phyloP scores from a whole-genome alignment of 2,113 vertebrate species.

The Leptosomus discolor region DNA sequence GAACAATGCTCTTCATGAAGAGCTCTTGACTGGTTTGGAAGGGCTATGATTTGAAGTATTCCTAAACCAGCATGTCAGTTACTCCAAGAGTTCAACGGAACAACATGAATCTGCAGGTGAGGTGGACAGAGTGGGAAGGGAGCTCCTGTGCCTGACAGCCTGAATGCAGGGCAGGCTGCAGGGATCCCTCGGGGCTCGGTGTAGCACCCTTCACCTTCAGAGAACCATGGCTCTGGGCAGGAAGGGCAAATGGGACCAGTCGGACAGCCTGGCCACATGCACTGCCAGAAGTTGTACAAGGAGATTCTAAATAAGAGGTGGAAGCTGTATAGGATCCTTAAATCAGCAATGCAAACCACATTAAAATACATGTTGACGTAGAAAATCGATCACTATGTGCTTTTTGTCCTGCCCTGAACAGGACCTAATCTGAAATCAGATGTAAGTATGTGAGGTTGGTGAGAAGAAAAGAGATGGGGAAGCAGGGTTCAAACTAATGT shows the following conservation, averaged over 20 bases:
- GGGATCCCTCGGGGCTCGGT: neutral
- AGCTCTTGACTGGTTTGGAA: neutral
- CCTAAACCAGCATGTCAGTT: neutral
- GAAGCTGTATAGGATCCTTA: neutral
- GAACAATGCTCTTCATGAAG: neutral
- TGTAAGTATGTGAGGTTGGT: neutral
- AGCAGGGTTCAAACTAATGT: neutral
- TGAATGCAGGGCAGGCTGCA: neutral
- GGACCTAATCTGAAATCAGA: neutral
- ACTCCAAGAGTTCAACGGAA: neutral
- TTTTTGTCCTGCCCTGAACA: neutral
- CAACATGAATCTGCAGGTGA: neutral
- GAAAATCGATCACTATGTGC: neutral
- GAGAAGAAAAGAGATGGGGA: neutral
- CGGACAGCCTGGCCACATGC: rapidly evolving
- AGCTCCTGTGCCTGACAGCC: neutral
- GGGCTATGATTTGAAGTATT: neutral
- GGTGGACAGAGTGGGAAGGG: neutral
- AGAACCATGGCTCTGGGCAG: neutral
- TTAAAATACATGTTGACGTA: neutral
- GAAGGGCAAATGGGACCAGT: neutral
- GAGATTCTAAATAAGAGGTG: neutral
- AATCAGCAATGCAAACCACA: rapidly evolving
- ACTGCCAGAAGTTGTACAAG: neutral
- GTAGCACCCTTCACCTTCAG: neutral